Conservation (phyloP, 2,888 invertebrate species). For the Agrochola lota region DNA sequence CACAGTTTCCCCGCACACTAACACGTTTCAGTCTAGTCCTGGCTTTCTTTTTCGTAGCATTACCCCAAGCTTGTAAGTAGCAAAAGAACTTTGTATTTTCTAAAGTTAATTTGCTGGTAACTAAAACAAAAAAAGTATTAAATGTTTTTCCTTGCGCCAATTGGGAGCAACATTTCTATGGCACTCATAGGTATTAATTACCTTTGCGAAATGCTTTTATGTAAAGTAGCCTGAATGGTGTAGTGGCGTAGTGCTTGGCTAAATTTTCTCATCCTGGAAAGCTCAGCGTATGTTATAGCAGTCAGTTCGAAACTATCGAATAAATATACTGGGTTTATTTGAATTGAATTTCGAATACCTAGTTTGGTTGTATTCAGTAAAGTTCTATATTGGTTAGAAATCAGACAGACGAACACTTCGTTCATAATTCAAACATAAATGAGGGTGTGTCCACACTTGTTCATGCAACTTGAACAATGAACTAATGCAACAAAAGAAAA, state of each 20-base stretch:
- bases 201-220: conserved; percentile 63
- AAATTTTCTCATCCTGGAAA: conserved; percentile 59
- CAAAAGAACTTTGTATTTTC: conserved; percentile 39
- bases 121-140: conserved; percentile 24
- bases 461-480: conserved; percentile 27
- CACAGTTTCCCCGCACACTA: conserved; percentile 42
- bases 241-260: conserved; percentile 50
- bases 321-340: conserved; percentile 52
- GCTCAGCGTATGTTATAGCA: conserved; percentile 38
- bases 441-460: background rate
- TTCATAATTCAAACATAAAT: conserved; percentile 14
- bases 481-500: conserved; percentile 16
- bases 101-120: conserved; percentile 39
- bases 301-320: conserved; percentile 45
- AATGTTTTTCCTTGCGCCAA: conserved; percentile 33
- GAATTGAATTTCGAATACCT: conserved; percentile 35
- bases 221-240: conserved; percentile 56
- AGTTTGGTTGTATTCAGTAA: conserved; percentile 17
- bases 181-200: conserved; percentile 61
- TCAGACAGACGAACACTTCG: background rate
- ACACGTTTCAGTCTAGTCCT: conserved; percentile 39
- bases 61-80: conserved; percentile 41
- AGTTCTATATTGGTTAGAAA: conserved; percentile 2
- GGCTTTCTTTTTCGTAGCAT: conserved; percentile 42
- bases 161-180: conserved; percentile 46